A percentile compares a stretch with the other conserved stretches of the same genome.
Conservation (phyloP, 2,888 invertebrate species). For the Zhengitettix transpicula region DNA sequence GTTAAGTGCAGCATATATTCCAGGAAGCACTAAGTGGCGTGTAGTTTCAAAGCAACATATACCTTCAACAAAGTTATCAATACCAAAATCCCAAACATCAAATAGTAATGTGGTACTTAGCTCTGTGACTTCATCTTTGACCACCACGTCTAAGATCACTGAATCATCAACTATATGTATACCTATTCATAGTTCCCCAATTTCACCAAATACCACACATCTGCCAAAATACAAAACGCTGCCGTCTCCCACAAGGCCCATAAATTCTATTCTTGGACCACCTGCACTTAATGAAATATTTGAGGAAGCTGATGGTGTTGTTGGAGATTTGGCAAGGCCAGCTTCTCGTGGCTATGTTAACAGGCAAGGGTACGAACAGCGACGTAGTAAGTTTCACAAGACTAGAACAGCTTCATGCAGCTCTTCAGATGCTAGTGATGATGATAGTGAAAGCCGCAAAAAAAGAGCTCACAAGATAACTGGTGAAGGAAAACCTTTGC, state of each 20-base stretch:
- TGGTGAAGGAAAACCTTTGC: conserved; percentile 34
- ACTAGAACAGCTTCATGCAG: conserved; percentile 76
- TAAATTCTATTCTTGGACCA: conserved; percentile 29
- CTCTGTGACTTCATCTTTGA: conserved; percentile 1
- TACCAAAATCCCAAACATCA: not conserved
- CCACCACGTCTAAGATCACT: conserved; percentile 24
- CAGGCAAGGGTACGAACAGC: conserved; percentile 31
- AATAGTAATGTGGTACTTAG: not conserved
- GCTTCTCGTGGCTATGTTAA: conserved; percentile 2
- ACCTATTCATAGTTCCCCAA: conserved; percentile 26
- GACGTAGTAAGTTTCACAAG: conserved; percentile 52
- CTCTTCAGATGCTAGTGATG: conserved; percentile 85
- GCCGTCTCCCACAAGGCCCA: conserved; percentile 34
- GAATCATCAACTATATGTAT: conserved; percentile 37
- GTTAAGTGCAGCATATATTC: conserved; percentile 4
- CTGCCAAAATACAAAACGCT: conserved; percentile 37
- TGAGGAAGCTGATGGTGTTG: conserved; percentile 33
- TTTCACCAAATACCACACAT: conserved; percentile 19
- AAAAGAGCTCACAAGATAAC: conserved; percentile 56
- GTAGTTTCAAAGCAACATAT: not conserved
- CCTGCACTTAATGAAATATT: conserved; percentile 45
- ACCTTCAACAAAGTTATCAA: not conserved
- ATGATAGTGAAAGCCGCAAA: conserved; percentile 66
- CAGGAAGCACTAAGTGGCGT: conserved; percentile 7
- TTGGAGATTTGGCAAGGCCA: conserved; percentile 12